These are phyloP conservation scores for Lamellibrachia luymesi DNA, from an alignment of 1,140 invertebrate species.

Conservation along the genomic window DNA sequence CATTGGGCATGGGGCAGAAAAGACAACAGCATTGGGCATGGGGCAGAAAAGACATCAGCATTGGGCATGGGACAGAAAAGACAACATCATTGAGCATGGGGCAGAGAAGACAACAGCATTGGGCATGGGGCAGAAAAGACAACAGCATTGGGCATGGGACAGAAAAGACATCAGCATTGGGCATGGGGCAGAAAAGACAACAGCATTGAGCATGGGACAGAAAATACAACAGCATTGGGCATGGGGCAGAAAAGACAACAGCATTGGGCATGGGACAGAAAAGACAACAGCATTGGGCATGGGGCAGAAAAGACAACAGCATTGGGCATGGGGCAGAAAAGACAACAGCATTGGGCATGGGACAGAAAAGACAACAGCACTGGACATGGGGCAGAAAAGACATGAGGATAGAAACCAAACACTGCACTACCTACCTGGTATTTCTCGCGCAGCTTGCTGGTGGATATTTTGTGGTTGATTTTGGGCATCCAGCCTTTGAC, in stretches of 20 bases:
- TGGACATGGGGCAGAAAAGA: neutral
- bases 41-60: neutral
- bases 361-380: neutral
- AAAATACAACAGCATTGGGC: neutral
- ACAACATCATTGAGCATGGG: neutral
- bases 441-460: conserved; percentile 63
- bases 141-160: neutral
- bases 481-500: conserved; percentile 85
- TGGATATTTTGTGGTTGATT: conserved; percentile 89
- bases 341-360: neutral
- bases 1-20: neutral
- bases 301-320: neutral
- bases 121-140: neutral
- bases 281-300: neutral
- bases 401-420: neutral
- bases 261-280: neutral
- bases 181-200: neutral
- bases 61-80: neutral
- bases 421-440: conserved; percentile 43
- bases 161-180: neutral
- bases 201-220: neutral
- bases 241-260: neutral
- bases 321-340: neutral
- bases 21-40: neutral
- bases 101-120: neutral